Conservation (phyloP, 2,888 invertebrate genomes). For the Pterostichus madidus region DNA sequence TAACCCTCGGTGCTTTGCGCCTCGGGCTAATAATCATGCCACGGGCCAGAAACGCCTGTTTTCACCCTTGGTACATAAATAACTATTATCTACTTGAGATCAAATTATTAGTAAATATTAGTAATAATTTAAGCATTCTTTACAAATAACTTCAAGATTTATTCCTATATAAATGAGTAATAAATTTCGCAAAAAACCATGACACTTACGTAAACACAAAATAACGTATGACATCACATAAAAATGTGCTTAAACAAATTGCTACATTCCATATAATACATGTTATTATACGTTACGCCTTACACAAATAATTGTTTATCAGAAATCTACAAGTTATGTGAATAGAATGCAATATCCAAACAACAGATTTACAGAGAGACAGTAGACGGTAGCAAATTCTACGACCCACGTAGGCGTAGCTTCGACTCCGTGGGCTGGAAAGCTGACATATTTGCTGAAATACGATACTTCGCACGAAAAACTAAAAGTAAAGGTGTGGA, state of each 20-base stretch:
- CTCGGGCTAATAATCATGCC: too few species aligned
- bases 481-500: constrained; percentile 25
- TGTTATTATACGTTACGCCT: constrained; percentile 1
- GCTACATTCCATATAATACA: constrained; percentile 5
- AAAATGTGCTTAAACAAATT: constrained; percentile 9
- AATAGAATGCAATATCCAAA: constrained; percentile 37
- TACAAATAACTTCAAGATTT: too few species aligned
- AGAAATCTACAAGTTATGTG: constrained; percentile 30
- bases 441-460: constrained; percentile 42
- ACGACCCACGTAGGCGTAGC: background rate
- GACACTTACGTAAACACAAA: background rate
- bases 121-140: too few species aligned
- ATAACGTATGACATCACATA: constrained; percentile 17
- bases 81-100: too few species aligned
- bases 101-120: too few species aligned
- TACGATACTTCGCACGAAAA: constrained; percentile 21
- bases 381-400: constrained; percentile 31
- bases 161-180: too few species aligned
- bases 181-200: too few species aligned
- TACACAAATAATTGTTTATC: constrained; percentile 36
- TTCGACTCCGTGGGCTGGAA: background rate
- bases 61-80: too few species aligned
- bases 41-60: too few species aligned
- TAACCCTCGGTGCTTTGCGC: too few species aligned
- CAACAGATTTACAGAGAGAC: background rate